phyloP scores from a whole-genome alignment of 92 coral and sea anemone genomes.

The Montipora capitata region DNA sequence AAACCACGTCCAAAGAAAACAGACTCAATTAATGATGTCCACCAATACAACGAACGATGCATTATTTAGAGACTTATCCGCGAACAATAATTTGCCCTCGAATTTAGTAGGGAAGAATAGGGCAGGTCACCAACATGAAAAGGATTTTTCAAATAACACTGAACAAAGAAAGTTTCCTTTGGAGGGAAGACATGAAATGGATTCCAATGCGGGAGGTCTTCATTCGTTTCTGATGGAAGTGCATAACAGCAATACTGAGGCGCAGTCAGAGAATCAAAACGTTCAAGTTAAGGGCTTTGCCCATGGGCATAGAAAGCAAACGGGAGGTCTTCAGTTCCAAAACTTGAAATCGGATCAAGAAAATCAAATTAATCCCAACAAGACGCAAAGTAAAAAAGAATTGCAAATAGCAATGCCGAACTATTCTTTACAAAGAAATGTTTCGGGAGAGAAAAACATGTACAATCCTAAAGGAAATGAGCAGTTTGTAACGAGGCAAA shows the following conservation, averaged over 20 bases:
- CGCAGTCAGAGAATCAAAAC: background rate
- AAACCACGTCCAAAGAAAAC: background rate
- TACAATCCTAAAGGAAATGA: background rate
- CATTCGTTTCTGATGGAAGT: background rate
- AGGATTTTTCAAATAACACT: background rate
- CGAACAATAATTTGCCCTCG: background rate
- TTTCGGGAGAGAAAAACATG: background rate
- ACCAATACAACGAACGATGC: background rate
- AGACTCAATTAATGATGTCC: too few species aligned
- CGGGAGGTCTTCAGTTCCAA: background rate
- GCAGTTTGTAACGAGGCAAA: background rate
- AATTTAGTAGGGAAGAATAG: too few species aligned
- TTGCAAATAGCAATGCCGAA: background rate
- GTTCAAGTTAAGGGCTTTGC: background rate
- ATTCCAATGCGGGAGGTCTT: background rate
- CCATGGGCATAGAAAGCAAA: background rate
- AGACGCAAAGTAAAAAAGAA: background rate
- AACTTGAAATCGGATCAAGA: background rate
- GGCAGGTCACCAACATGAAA: background rate
- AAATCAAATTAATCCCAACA: background rate
- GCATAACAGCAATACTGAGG: background rate
- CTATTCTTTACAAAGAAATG: background rate
- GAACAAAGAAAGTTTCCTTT: background rate
- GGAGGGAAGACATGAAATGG: background rate
- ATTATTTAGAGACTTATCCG: background rate